Conservation (phyloP, 2,888 invertebrate species). For the Galeruca laticollis region DNA sequence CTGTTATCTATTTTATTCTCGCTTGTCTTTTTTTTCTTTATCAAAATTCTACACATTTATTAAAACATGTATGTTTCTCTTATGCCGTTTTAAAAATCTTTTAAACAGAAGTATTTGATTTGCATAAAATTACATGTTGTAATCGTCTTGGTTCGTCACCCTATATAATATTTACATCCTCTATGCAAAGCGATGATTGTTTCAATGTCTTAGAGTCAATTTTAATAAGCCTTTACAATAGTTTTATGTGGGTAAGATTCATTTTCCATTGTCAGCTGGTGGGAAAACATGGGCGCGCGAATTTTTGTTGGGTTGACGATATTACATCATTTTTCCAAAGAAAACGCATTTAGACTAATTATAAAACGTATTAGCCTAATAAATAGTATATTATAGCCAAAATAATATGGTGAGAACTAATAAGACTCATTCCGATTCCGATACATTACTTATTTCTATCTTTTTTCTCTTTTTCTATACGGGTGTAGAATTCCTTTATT, state of each 20-base stretch:
- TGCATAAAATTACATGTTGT: neutral
- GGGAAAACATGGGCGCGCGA: neutral
- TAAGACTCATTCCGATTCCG: too few relatives aligned
- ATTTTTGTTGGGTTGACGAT: neutral
- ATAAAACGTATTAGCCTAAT: too few relatives aligned
- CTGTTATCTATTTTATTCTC: too few relatives aligned
- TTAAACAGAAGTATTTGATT: neutral
- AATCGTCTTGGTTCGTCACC: slow-evolving; percentile 12
- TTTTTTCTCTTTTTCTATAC: too few relatives aligned
- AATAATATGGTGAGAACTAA: too few relatives aligned
- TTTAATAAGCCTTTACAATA: slow-evolving; percentile 23
- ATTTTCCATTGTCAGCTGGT: slow-evolving; percentile 18
- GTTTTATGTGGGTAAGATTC: slow-evolving; percentile 22
- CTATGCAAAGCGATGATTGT: slow-evolving; percentile 22
- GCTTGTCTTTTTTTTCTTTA: too few relatives aligned
- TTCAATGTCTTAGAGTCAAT: slow-evolving; percentile 23
- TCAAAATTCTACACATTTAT: too few relatives aligned
- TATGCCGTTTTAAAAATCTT: neutral
- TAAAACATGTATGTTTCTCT: neutral
- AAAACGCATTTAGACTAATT: too few relatives aligned
- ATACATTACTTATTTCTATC: too few relatives aligned
- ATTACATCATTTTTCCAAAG: neutral
- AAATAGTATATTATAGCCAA: too few relatives aligned
- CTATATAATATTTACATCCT: slow-evolving; percentile 25
- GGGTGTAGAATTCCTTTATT: too few relatives aligned